These are phyloP conservation scores for Temnothorax nylanderi DNA, from an alignment of 1,140 invertebrate species.

Conservation along the genomic window DNA sequence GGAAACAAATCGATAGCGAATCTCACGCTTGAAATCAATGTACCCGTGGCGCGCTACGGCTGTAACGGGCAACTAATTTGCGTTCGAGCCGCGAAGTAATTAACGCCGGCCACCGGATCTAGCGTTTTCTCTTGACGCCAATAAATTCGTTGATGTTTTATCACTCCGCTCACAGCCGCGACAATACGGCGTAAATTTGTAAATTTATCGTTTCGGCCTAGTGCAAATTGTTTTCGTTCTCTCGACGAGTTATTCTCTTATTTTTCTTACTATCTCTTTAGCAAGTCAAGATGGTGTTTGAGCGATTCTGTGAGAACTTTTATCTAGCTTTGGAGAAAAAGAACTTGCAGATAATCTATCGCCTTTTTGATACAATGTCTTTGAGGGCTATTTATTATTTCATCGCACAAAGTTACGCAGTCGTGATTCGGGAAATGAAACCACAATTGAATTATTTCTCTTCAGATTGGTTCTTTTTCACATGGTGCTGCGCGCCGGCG, in stretches of 20 bases:
- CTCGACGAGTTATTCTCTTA: background rate
- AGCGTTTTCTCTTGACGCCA: slow-evolving; percentile 22
- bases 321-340: background rate
- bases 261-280: background rate
- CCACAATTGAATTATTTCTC: slow-evolving; percentile 34
- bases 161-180: slow-evolving; percentile 25
- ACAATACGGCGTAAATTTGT: slow-evolving; percentile 10
- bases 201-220: background rate
- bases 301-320: background rate
- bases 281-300: background rate
- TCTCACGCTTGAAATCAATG: slow-evolving; percentile 47
- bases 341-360: background rate
- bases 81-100: slow-evolving; percentile 54
- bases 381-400: background rate
- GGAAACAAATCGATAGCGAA: slow-evolving; percentile 52
- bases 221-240: background rate
- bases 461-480: slow-evolving; percentile 4
- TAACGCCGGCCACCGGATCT: slow-evolving; percentile 43
- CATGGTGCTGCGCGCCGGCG: background rate
- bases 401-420: background rate
- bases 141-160: slow-evolving; percentile 50
- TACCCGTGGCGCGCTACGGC: slow-evolving; percentile 26
- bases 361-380: background rate
- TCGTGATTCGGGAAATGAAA: background rate
- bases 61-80: slow-evolving; percentile 53